Evolutionary conservation across 2,888 invertebrate genomes (phyloP).

Genomic region (Argynnis bischoffii): DNA sequence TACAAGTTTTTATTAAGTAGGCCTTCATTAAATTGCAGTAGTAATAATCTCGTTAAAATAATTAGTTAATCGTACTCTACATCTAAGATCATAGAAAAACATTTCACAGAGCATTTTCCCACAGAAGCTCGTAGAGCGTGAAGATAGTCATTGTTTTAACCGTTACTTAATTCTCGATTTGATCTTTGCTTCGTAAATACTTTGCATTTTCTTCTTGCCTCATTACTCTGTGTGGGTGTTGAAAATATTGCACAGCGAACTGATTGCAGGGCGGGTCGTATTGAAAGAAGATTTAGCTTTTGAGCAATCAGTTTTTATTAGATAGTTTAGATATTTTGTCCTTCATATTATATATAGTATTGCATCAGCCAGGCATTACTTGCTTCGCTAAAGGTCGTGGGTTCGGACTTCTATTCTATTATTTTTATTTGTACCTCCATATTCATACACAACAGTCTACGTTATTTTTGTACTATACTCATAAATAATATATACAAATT

Average conservation of each 20-base stretch:
- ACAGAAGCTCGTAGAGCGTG: constrained; percentile 23
- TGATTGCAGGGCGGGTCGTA: constrained; percentile 9
- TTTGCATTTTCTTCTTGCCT: constrained; percentile 11
- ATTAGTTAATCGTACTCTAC: constrained; percentile 10
- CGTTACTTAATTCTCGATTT: constrained; percentile 23
- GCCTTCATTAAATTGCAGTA: background rate
- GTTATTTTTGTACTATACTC: no score
- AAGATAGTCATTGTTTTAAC: constrained; percentile 23
- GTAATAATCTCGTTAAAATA: background rate
- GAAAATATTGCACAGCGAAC: constrained; percentile 12
- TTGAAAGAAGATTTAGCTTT: background rate
- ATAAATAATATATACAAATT: no score
- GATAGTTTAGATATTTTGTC: no score
- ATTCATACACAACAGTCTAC: no score
- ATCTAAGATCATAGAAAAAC: constrained; percentile 17
- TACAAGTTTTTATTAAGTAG: background rate
- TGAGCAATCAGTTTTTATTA: no score
- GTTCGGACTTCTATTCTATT: no score
- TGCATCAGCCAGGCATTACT: no score
- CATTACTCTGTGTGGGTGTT: constrained; percentile 11
- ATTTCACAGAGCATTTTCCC: constrained; percentile 28
- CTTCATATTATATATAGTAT: no score
- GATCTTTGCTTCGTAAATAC: constrained; percentile 18
- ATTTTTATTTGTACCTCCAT: no score
- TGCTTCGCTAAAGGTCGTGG: no score